These are phyloP conservation scores for Scomber japonicus DNA, from an alignment of 2,113 vertebrate genomes.

Conservation along the genomic window DNA sequence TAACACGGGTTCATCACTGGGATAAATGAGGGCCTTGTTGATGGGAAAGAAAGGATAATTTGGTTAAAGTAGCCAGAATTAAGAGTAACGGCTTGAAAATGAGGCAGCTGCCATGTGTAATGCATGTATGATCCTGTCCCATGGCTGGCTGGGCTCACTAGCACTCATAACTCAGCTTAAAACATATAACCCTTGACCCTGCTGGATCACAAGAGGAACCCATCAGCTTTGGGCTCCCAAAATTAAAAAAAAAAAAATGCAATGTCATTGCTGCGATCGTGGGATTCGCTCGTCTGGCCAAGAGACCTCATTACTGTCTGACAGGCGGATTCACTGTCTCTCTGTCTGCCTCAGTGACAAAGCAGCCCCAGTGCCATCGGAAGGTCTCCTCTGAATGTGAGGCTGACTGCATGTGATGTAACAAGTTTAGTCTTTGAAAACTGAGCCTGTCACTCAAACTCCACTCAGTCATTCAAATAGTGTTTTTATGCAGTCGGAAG, in stretches of 20 bases:
- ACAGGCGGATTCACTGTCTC: slow-evolving; percentile 57
- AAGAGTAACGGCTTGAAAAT: slow-evolving; percentile 43
- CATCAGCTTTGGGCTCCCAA: slow-evolving; percentile 4
- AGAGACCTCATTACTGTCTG: slow-evolving; percentile 46
- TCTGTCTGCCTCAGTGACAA: slow-evolving; percentile 51
- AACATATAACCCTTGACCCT: slow-evolving; percentile 51
- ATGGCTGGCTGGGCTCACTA: slow-evolving; percentile 1
- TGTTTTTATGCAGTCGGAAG: not conserved
- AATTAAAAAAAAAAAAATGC: slow-evolving; percentile 24
- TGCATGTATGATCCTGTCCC: slow-evolving; percentile 1
- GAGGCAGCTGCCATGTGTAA: slow-evolving; percentile 17
- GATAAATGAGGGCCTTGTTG: slow-evolving; percentile 31
- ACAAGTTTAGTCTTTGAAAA: slow-evolving; percentile 31
- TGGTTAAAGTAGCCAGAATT: slow-evolving; percentile 40
- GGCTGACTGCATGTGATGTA: slow-evolving; percentile 36
- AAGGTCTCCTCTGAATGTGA: slow-evolving; percentile 27
- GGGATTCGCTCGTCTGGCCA: slow-evolving; percentile 44
- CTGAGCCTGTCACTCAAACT: slow-evolving; percentile 34
- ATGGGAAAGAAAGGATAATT: slow-evolving; percentile 41
- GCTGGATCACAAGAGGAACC: not conserved
- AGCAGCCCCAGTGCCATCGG: slow-evolving; percentile 45
- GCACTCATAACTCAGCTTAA: slow-evolving; percentile 51
- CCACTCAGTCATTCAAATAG: not conserved
- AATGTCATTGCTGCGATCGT: slow-evolving; percentile 50
- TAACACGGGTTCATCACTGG: slow-evolving; percentile 14